A percentile compares a stretch with the other conserved stretches of the same genome.
Evolutionary conservation across 2,113 vertebrate species (phyloP).

Genomic region (Colaptes auratus): DNA sequence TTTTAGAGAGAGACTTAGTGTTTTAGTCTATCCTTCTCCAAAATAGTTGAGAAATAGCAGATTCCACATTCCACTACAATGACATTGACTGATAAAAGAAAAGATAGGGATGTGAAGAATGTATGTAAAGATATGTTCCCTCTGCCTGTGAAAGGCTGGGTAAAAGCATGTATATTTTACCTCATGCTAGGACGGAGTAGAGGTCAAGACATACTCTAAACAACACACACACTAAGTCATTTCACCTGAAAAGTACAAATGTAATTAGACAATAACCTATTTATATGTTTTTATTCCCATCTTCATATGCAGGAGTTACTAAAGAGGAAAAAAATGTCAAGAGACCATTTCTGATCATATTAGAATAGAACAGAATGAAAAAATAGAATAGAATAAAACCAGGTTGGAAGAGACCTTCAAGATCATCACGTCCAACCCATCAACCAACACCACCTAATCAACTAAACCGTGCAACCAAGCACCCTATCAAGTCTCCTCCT

Average conservation of each 20-base stretch:
- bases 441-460: too few species aligned
- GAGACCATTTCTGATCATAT: background rate
- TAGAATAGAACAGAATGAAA: background rate
- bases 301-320: background rate
- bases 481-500: too few species aligned
- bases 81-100: background rate
- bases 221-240: background rate
- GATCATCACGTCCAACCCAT: too few species aligned
- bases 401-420: too few species aligned
- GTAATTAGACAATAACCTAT: background rate
- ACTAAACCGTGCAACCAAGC: too few species aligned
- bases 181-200: background rate
- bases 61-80: slow-evolving; percentile 6
- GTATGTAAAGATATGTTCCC: background rate
- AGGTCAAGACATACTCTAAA: background rate
- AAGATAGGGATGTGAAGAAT: slow-evolving; percentile 6
- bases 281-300: background rate
- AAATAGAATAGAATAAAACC: too few species aligned
- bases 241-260: background rate
- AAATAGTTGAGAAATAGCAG: slow-evolving; percentile 18
- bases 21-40: background rate
- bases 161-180: background rate
- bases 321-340: background rate
- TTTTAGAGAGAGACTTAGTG: background rate
- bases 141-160: background rate